Percentiles rank a stretch among this genome's conserved stretches.
phyloP scores from a whole-genome alignment of 2,113 vertebrate genomes.

The Struthidea cinerea region DNA sequence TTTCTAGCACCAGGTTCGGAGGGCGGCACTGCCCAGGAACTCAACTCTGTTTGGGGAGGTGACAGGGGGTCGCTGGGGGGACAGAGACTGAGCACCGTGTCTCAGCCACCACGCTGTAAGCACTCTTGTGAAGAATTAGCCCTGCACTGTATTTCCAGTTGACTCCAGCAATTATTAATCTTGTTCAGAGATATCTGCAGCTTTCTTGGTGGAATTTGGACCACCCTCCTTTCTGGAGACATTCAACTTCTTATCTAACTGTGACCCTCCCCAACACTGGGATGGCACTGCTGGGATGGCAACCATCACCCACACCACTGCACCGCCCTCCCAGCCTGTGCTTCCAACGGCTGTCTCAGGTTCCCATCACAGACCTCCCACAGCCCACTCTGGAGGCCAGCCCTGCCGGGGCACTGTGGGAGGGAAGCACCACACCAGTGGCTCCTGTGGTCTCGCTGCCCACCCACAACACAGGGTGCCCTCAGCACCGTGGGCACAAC shows the following conservation, averaged over 20 bases:
- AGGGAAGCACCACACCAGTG: accelerated
- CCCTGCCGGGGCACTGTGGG: accelerated
- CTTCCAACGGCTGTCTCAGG: not conserved
- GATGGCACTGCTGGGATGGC: not conserved
- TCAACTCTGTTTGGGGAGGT: accelerated
- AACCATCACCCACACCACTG: accelerated
- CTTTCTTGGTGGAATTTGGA: not conserved
- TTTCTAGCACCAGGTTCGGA: not conserved
- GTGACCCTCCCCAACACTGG: accelerated
- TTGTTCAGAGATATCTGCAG: not conserved
- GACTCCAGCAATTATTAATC: slow-evolving; percentile 4
- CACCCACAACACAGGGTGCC: not conserved
- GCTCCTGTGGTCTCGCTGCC: accelerated
- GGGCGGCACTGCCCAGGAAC: not conserved
- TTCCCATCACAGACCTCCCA: accelerated
- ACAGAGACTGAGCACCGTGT: accelerated
- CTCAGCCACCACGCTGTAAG: accelerated
- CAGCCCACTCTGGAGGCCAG: not conserved
- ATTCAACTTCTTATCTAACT: not conserved
- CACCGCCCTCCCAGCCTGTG: not conserved
- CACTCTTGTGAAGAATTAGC: not conserved
- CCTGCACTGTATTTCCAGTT: not conserved
- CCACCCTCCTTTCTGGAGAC: not conserved
- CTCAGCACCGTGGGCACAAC: accelerated
- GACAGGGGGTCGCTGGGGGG: accelerated